Conservation (phyloP, 2,797 vertebrate genomes). For the Sphaeramia orbicularis region DNA sequence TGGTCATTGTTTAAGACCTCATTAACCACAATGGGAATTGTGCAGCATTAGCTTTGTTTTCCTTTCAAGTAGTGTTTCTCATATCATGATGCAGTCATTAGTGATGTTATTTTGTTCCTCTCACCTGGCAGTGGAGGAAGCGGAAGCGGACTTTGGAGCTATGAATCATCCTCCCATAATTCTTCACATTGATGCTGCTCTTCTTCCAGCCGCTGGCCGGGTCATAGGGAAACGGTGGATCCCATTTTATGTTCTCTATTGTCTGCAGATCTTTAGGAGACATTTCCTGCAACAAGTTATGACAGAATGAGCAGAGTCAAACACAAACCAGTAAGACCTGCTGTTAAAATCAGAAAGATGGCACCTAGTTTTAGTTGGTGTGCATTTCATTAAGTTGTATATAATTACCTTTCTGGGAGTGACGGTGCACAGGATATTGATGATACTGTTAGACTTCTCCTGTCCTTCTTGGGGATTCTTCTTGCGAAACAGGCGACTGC, state of each 20-base stretch:
- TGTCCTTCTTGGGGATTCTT: slow-evolving; percentile 87
- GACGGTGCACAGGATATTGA: slow-evolving; percentile 88
- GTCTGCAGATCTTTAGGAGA: slow-evolving; percentile 83
- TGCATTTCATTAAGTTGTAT: slow-evolving; percentile 4
- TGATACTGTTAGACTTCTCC: slow-evolving; percentile 90
- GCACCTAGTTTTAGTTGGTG: slow-evolving; percentile 4
- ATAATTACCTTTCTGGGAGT: slow-evolving; percentile 84
- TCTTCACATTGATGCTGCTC: slow-evolving; percentile 91
- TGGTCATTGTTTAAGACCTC: slow-evolving; percentile 46
- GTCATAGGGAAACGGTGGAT: slow-evolving; percentile 89
- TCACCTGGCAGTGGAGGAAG: slow-evolving; percentile 94
- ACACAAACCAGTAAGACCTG: slow-evolving; percentile 18
- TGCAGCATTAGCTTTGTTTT: slow-evolving; percentile 46
- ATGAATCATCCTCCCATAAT: slow-evolving; percentile 93
- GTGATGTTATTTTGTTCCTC: slow-evolving; percentile 12
- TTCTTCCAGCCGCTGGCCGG: slow-evolving; percentile 90
- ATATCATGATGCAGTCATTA: slow-evolving; percentile 44
- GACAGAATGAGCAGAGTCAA: slow-evolving; percentile 20
- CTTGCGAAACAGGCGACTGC: slow-evolving; percentile 87
- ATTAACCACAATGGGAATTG: slow-evolving; percentile 27
- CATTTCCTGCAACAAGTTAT: slow-evolving; percentile 82
- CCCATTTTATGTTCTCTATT: slow-evolving; percentile 88
- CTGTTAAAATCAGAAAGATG: background rate
- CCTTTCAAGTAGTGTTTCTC: slow-evolving; percentile 32
- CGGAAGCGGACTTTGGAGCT: slow-evolving; percentile 96